Evolutionary conservation across 2,888 invertebrate genomes (phyloP), one percentile per base, ranked within the genome.

Genomic region (Rhogogaster chlorosoma): DNA sequence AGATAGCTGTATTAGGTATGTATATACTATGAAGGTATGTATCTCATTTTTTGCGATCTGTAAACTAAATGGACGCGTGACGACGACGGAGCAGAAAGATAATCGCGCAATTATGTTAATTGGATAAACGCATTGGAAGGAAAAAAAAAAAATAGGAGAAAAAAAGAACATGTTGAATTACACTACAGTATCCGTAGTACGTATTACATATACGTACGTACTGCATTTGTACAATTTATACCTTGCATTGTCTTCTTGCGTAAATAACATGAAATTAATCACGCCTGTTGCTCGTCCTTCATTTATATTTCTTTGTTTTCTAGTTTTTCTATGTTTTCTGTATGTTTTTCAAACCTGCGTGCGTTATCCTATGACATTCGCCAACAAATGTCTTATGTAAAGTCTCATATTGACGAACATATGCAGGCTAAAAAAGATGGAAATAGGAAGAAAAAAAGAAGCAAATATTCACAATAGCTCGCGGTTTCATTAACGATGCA

Each of bases 21-120:
- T 49, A 53, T 7, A 15, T 49, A 49, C n/a, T 15, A 6, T 45
- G 5, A 22, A 26, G 29, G 77, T 86, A 42, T 29, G 73, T 83
- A 84, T 32, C 38, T 80, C 61, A 36, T 80, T 80, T 61, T 61
- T 80, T 80, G 36, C 61, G 15, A 80, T 80, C 38, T 80, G 80
- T 61, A 57, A 77, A 61, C 80, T 80, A 80, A 80, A 80, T 61
- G 80, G 22, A 57, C 80, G 84, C 84, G 84, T 80, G 42, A 85
- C 53, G 85, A 80, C 75, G 67, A 84, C 38, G 53, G 73, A 84
- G 26, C 87, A 87, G 86, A 86, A 88, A 89, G 91, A 92, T 92
- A 92, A 93, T 93, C 90, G 89, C 85, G 90, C 91, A 92, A 93
- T 93, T 92, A 93, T 91, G 91, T 91, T 93, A 93, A 93, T 93